Conservation (phyloP, 2,113 vertebrate species). For the Azemiops feae region DNA sequence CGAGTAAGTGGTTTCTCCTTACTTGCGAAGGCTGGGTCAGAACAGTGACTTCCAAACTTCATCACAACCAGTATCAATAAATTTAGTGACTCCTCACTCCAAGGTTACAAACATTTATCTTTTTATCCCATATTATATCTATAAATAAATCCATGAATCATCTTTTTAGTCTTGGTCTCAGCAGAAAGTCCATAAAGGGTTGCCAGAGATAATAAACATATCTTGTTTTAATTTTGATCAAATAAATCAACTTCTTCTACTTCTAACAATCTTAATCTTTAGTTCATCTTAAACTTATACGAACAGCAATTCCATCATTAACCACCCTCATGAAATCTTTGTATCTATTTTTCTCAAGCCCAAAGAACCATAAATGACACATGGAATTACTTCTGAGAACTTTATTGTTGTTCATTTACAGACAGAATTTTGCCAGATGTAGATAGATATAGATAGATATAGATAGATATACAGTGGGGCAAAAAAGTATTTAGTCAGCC, state of each 20-base stretch:
- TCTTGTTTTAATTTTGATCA: neutral
- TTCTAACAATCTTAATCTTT: neutral
- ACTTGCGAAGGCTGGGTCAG: no score
- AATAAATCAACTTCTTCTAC: neutral
- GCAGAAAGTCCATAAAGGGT: neutral
- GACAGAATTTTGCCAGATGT: neutral
- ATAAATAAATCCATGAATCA: neutral
- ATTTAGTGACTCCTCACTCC: no score
- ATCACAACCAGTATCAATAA: no score
- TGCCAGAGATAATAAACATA: neutral
- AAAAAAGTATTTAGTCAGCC: no score
- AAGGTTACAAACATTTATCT: no score
- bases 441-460: no score
- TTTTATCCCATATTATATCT: neutral
- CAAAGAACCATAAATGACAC: neutral
- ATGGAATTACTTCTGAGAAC: neutral
- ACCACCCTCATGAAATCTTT: neutral
- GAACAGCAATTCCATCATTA: slow-evolving; percentile 11
- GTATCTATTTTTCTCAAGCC: neutral
- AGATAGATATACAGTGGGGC: no score
- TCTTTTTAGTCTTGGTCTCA: neutral
- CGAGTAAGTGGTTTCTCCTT: no score
- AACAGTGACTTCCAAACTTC: no score
- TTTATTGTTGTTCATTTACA: neutral
- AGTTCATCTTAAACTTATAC: neutral